Percentiles rank a stretch among this genome's conserved stretches.
phyloP scores from a whole-genome alignment of 2,888 invertebrate species.

The Chalcis sispes region DNA sequence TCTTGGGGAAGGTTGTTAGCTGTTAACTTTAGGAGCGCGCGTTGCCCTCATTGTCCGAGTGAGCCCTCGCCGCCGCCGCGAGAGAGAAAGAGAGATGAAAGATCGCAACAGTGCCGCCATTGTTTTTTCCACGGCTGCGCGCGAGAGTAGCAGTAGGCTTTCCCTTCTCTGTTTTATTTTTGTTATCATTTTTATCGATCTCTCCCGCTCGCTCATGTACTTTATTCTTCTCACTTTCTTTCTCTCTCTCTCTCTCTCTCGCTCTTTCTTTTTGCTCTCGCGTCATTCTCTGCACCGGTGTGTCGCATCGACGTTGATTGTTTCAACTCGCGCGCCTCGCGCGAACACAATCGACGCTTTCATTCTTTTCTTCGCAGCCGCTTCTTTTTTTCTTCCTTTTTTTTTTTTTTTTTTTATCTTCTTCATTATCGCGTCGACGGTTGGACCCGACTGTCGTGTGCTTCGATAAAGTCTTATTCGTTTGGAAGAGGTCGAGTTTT shows the following conservation, averaged over 20 bases:
- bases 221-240: slow-evolving; percentile 39
- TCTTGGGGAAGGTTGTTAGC: slow-evolving; percentile 66
- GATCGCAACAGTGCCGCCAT: slow-evolving; percentile 65
- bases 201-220: slow-evolving; percentile 33
- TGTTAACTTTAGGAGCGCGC: slow-evolving; percentile 64
- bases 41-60: slow-evolving; percentile 64
- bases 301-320: background rate
- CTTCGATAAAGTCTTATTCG: slow-evolving; percentile 23
- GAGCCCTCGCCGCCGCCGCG: slow-evolving; percentile 51
- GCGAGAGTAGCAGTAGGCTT: background rate
- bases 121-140: slow-evolving; percentile 60
- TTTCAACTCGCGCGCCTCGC: background rate
- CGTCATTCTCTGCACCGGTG: background rate
- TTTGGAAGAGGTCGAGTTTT: slow-evolving; percentile 16
- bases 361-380: slow-evolving; percentile 11
- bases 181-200: slow-evolving; percentile 58
- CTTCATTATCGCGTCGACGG: background rate
- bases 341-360: slow-evolving; percentile 33
- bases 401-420: slow-evolving; percentile 12
- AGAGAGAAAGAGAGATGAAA: slow-evolving; percentile 54
- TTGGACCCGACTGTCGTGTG: background rate
- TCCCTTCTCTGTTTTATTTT: slow-evolving; percentile 1
- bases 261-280: slow-evolving; percentile 48
- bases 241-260: slow-evolving; percentile 44
- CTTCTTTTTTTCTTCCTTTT: background rate